Base-by-base conservation (phyloP, 2,797 vertebrate species). In the Garrulus glandarius region DNA sequence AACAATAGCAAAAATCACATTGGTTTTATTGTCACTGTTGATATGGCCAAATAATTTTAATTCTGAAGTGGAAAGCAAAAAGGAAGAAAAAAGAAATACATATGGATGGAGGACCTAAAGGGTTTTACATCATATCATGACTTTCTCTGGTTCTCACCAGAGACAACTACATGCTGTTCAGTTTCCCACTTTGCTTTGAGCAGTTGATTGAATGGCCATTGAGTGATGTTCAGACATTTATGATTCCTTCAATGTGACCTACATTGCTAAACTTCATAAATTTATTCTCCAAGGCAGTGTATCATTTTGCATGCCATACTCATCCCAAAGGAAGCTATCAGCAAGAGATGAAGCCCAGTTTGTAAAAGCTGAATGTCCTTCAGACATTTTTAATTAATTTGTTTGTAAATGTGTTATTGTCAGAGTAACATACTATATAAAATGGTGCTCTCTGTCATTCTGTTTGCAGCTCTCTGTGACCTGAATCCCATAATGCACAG, bases 341-440 rank as follows among this genome's bases (percentile, higher is more conserved):
- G 96, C 96, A 92, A 96, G 97, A 97, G 97, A 98, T 93, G 95
- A 97, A 94, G 96, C 97, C 96, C 95, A 95, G 89, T 98, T 97
- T 97, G 95, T 94, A 96, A 97, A 97, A 94, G 71, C 95, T 92
- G 93, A 96, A 97, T 95, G 96, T 97, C 97, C 97, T 98, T 97
- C 96, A 98, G 95, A 97, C 92, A 79, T 89, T 93, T 95, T 95
- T 59, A 95, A 93, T 94, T 97, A 96, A 98, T 98, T 97, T 98
- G 97, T 97, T 98, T 98, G 96, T 97, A 96, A 97, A 98, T 97
- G 93, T 87, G 84, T 91, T 97, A 96, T 87, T 95, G 95, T 97
- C 92, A 96, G 89, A 81, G 85, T 82, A 97, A 95, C 88, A 91
- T 18, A 84, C 84, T 83, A 86, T 80, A 90, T 68, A 87, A 86